These are phyloP conservation scores for Pygoscelis adeliae DNA, from an alignment of 2,113 vertebrate genomes.

Conservation along the genomic window DNA sequence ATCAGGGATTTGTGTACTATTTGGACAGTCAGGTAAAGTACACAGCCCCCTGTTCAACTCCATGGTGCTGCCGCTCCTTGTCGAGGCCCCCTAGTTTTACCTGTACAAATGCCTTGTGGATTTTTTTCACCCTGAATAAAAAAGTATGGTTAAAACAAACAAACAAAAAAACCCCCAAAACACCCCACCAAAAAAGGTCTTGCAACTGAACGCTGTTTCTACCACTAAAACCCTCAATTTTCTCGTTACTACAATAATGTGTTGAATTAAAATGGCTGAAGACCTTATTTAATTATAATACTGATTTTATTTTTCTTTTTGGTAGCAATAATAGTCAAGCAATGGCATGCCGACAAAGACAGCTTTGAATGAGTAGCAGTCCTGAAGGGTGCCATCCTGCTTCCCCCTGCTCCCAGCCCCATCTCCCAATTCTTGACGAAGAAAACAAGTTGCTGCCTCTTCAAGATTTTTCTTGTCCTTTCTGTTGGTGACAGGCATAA, in stretches of 20 bases:
- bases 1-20: neutral
- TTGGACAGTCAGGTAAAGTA: neutral
- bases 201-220: neutral
- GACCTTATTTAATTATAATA: neutral
- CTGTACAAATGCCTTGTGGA: neutral
- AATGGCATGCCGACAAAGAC: neutral
- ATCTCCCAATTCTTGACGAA: neutral
- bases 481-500: conserved; percentile 51
- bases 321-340: neutral
- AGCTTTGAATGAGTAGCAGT: conserved; percentile 2
- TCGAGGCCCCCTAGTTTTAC: neutral
- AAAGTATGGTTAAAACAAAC: neutral
- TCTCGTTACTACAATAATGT: neutral
- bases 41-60: neutral
- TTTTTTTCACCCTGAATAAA: neutral
- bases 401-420: neutral
- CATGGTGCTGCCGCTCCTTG: neutral
- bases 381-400: neutral
- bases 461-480: conserved; percentile 18
- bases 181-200: neutral
- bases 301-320: neutral
- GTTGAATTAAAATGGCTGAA: neutral
- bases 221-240: neutral
- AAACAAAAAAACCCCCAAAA: neutral
- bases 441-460: conserved; percentile 42